These are phyloP conservation scores for Tineola bisselliella DNA, from an alignment of 2,888 invertebrate species.

Conservation along the genomic window DNA sequence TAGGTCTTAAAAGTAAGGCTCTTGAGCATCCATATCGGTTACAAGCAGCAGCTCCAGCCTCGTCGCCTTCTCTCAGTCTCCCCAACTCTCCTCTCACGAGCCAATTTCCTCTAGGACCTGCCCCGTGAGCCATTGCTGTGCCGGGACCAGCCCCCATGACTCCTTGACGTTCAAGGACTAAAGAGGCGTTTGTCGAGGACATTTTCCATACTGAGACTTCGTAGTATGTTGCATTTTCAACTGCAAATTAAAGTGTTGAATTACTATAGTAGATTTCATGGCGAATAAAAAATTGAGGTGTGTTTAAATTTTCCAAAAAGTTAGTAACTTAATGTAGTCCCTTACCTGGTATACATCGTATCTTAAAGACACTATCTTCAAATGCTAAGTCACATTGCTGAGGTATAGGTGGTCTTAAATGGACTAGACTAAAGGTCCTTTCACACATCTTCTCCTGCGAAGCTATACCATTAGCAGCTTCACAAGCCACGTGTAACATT, in stretches of 20 bases:
- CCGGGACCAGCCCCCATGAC: constrained; percentile 42
- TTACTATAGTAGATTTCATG: no score
- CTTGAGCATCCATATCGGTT: constrained; percentile 55
- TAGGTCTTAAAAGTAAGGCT: constrained; percentile 44
- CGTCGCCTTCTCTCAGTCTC: constrained; percentile 38
- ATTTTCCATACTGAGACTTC: constrained; percentile 57
- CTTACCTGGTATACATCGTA: constrained; percentile 56
- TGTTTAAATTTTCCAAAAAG: no score
- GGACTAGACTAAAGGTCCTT: constrained; percentile 41
- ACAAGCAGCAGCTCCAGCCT: constrained; percentile 54
- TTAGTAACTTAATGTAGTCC: no score
- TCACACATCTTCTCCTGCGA: constrained; percentile 48
- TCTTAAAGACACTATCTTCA: constrained; percentile 53
- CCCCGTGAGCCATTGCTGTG: constrained; percentile 34
- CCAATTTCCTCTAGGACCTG: constrained; percentile 26
- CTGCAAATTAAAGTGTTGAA: constrained; percentile 25
- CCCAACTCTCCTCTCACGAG: constrained; percentile 43
- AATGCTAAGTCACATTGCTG: constrained; percentile 52
- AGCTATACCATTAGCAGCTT: constrained; percentile 51
- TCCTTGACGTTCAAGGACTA: constrained; percentile 43
- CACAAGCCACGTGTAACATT: constrained; percentile 41
- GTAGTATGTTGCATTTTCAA: constrained; percentile 59
- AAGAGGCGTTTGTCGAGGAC: constrained; percentile 48
- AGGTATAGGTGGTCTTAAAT: constrained; percentile 47
- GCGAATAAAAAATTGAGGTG: no score